phyloP scores from a whole-genome alignment of 2,113 vertebrate species.

The Phaethon lepturus region DNA sequence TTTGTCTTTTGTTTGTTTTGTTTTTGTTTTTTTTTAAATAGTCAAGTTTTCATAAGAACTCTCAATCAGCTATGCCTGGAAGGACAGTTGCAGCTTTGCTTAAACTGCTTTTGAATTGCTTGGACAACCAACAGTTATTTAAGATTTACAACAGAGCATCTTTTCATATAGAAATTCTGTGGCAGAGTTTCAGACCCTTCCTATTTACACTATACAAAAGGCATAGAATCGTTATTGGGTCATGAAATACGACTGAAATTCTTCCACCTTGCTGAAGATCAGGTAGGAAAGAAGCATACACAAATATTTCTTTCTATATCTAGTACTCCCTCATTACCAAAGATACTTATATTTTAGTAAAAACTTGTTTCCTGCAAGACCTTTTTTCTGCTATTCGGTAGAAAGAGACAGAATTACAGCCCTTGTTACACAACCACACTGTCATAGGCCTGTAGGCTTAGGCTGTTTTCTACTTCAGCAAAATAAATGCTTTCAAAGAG shows the following conservation, averaged over 20 bases:
- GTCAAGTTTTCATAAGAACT: neutral
- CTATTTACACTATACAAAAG: neutral
- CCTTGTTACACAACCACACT: neutral
- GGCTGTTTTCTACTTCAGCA: neutral
- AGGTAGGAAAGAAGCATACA: neutral
- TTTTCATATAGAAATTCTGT: neutral
- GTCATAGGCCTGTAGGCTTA: accelerated
- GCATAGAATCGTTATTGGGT: accelerated
- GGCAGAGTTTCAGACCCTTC: neutral
- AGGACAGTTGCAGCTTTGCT: neutral
- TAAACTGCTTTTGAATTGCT: neutral
- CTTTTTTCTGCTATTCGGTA: neutral
- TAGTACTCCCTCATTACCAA: neutral
- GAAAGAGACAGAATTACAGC: neutral
- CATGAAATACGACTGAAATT: neutral
- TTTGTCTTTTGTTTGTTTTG: no score
- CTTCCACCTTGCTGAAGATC: neutral
- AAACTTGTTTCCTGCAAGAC: neutral
- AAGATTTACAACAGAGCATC: neutral
- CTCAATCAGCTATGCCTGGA: neutral
- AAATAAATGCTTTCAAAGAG: neutral
- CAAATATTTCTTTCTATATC: neutral
- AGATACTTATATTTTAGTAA: neutral
- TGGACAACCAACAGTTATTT: neutral
- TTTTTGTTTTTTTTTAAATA: neutral